These are phyloP conservation scores for Hirtodrosophila duncani DNA, from an alignment of 2,888 invertebrate species.

Conservation along the genomic window DNA sequence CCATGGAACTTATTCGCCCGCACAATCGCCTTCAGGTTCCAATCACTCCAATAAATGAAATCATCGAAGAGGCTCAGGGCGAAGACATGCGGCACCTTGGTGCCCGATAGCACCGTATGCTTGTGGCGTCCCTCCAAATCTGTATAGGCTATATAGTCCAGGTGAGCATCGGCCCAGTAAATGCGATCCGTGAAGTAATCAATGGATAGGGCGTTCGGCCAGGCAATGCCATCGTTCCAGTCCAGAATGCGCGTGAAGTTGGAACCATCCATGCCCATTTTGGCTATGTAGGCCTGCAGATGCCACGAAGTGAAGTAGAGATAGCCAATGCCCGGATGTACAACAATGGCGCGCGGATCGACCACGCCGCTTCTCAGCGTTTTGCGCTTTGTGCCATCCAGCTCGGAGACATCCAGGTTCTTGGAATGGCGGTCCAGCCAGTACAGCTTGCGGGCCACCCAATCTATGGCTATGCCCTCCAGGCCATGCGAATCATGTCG, in stretches of 20 bases:
- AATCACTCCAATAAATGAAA: constrained; percentile 97
- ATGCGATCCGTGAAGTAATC: constrained; percentile 97
- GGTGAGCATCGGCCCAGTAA: constrained; percentile 98
- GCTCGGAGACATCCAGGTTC: constrained; percentile 95
- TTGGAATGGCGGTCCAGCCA: constrained; percentile 97
- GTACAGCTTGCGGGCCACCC: constrained; percentile 97
- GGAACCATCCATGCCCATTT: constrained; percentile 97
- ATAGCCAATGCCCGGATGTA: constrained; percentile 95
- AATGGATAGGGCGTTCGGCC: constrained; percentile 98
- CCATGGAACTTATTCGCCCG: constrained; percentile 95
- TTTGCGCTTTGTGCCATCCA: constrained; percentile 94
- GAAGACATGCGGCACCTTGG: constrained; percentile 95
- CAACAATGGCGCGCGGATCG: constrained; percentile 95
- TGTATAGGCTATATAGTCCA: constrained; percentile 97
- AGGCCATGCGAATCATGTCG: constrained; percentile 96
- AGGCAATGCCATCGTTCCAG: constrained; percentile 96
- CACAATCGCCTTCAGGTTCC: constrained; percentile 96
- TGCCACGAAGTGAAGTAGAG: constrained; percentile 98
- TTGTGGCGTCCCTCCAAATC: constrained; percentile 94
- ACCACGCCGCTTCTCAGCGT: constrained; percentile 92
- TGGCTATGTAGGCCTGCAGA: constrained; percentile 95
- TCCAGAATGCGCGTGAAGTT: constrained; percentile 92
- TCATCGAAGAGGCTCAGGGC: constrained; percentile 96
- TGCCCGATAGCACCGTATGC: constrained; percentile 88
- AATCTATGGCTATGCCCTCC: constrained; percentile 98